Evolutionary conservation across 2,797 vertebrate genomes (phyloP).

Genomic region (Lutjanus campechanus): DNA sequence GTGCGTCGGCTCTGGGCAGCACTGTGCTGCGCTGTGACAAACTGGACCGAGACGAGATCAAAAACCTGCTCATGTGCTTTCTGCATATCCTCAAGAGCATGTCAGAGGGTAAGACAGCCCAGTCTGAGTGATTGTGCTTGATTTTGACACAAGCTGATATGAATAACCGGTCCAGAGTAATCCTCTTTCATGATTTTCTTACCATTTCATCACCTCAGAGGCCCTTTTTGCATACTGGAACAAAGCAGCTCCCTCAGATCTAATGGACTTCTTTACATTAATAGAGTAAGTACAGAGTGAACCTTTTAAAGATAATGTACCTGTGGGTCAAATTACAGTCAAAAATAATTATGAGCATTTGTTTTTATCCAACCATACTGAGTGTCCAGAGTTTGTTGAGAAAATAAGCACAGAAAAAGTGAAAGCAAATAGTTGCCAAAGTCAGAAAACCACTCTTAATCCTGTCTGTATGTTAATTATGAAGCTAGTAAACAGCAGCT

Average conservation of each 20-base stretch:
- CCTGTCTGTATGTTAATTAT: too few relatives aligned
- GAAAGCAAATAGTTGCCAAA: too few relatives aligned
- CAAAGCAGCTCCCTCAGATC: conserved; percentile 92
- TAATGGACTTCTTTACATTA: conserved; percentile 97
- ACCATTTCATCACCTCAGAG: conserved; percentile 82
- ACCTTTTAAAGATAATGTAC: not conserved
- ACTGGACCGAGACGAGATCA: conserved; percentile 95
- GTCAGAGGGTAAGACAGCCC: conserved; percentile 92
- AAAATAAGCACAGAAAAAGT: not conserved
- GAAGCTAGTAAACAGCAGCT: too few relatives aligned
- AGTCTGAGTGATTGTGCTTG: not conserved
- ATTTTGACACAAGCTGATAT: not conserved
- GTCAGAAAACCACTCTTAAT: too few relatives aligned
- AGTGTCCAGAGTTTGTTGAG: not conserved
- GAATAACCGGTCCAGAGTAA: not conserved
- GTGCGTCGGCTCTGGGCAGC: conserved; percentile 88
- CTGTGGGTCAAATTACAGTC: too few relatives aligned
- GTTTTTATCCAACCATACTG: too few relatives aligned
- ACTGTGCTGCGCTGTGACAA: conserved; percentile 93
- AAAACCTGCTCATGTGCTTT: conserved; percentile 96
- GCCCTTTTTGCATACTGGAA: conserved; percentile 98
- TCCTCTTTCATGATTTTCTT: not conserved
- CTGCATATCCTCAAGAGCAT: conserved; percentile 97
- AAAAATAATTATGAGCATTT: too few relatives aligned
- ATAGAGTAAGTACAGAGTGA: conserved; percentile 90